A percentile compares a stretch with the other conserved stretches of the same genome.
phyloP scores from a whole-genome alignment of 1,140 invertebrate genomes.

The Cyrtorhinus lividipennis region DNA sequence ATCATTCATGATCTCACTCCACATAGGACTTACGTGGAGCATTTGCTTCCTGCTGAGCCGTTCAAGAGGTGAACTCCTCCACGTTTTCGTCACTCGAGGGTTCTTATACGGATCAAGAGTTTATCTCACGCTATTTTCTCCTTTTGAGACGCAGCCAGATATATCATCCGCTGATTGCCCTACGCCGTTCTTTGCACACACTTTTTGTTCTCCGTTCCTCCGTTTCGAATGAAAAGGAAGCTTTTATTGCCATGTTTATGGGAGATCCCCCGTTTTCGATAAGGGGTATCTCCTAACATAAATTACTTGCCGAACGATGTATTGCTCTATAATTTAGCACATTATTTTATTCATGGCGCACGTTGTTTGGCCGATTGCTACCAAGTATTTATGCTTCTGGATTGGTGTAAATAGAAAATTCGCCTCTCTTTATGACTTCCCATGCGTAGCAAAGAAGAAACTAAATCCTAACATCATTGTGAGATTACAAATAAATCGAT shows the following conservation, averaged over 20 bases:
- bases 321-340: constrained; percentile 5
- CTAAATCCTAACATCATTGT: no score
- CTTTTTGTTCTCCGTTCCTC: not conserved
- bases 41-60: no score
- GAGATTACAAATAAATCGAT: no score
- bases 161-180: constrained; percentile 7
- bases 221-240: constrained; percentile 5
- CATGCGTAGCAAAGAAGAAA: no score
- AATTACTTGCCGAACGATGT: not conserved
- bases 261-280: constrained; percentile 6
- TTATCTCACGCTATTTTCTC: constrained; percentile 6
- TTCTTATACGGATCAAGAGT: not conserved
- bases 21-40: no score
- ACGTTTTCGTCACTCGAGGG: not conserved
- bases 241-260: constrained; percentile 8
- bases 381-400: not conserved
- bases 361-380: not conserved
- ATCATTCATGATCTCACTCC: no score
- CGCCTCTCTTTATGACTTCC: no score
- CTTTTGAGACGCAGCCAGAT: not conserved
- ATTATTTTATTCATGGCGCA: constrained; percentile 10
- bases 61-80: no score
- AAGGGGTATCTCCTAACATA: not conserved
- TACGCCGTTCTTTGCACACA: not conserved
- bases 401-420: no score